Base-by-base conservation (phyloP, 2,888 invertebrate genomes). In the Emesis castigata region DNA sequence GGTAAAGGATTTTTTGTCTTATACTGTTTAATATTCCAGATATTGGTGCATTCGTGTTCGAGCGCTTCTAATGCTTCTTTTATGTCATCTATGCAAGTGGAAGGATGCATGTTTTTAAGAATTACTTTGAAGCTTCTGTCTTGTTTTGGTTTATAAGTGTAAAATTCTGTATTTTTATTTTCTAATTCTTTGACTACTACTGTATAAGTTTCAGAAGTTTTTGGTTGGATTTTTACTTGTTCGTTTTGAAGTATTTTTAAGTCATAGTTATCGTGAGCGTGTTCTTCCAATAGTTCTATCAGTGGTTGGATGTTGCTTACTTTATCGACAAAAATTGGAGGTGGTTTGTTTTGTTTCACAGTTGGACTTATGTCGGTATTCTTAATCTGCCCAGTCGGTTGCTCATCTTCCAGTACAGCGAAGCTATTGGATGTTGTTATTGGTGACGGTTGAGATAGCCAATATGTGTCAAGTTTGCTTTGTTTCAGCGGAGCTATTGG, bases 101-200 rank as follows among this genome's bases (percentile, higher is more conserved):
- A 78, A 9, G 75, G 78, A 20, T 81, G 84, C 1, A 84, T 29
- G 7, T 81, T 76, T 76, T 79, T 79, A 0, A 81, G 75, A 2
- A 78, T 6, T 26, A 26, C 26, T 26, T 26, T 26, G 26, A 26
- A 26, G 6, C 6, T 26, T 26, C 26, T 3, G 26, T 26, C 78
- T 5, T 75, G 73, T 69, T 81, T 84, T 2, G 77, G 73, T 58
- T 70, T 80, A 56, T 82, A 85, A 0, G 79, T 80, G 29, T 79
- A 76, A 26, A 75, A 82, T 31, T 81, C 77, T 31, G 79, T 83
- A 1, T 74, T 58, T 69, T 75, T 78, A 7, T 48, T 77, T 22
- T 65, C 75, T 73, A 11, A n/a, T n/a, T n/a, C n/a, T n/a, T n/a
- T n/a, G n/a, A 68, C 65, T 14, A 78, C 68, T 53, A 29, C 70